These are phyloP conservation scores for Furcifer pardalis DNA, from an alignment of 2,797 vertebrate species.

Conservation along the genomic window DNA sequence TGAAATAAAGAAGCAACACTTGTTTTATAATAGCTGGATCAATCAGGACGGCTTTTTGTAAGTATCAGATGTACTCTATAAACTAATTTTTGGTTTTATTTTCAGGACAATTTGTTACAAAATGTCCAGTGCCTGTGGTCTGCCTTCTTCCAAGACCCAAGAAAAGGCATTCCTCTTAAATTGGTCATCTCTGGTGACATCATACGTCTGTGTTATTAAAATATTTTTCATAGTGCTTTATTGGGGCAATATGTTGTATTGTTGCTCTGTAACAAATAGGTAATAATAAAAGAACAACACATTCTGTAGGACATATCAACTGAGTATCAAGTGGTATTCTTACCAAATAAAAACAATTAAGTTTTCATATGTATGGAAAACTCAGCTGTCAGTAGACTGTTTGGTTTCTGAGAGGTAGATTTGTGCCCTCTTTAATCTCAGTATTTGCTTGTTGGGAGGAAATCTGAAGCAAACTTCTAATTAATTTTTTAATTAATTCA, in stretches of 20 bases:
- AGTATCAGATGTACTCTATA: neutral
- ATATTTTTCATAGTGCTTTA: neutral
- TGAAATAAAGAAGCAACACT: neutral
- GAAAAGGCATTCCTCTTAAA: neutral
- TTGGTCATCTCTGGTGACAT: neutral
- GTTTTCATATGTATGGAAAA: neutral
- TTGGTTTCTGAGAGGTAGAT: neutral
- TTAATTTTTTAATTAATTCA: neutral
- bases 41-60: neutral
- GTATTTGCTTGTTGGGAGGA: neutral
- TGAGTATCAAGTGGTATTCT: neutral
- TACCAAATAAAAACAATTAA: neutral
- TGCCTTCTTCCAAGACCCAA: neutral
- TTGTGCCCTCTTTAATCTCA: neutral
- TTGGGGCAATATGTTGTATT: neutral
- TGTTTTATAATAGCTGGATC: neutral
- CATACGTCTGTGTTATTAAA: neutral
- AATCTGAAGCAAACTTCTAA: neutral
- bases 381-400: neutral
- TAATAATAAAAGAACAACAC: slow-evolving; percentile 3
- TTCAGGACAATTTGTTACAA: neutral
- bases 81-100: neutral
- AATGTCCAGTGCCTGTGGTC: neutral
- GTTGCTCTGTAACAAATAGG: neutral
- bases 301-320: neutral